Conservation (phyloP, 2,113 vertebrate species). For the Eira barbara region DNA sequence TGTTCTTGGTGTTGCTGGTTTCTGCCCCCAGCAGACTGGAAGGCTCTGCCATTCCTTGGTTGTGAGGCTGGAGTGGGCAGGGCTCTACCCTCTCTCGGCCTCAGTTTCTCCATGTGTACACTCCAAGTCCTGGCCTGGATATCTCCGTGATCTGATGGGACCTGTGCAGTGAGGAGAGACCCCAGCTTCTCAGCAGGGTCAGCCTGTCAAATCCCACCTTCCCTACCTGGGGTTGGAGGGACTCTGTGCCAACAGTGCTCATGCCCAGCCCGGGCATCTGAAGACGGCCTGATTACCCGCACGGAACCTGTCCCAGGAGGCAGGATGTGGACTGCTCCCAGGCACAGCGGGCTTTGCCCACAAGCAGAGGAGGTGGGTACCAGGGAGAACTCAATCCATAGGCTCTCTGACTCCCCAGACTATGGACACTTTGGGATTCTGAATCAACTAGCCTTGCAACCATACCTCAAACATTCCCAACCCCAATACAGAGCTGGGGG, state of each 20-base stretch:
- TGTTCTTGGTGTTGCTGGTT: neutral
- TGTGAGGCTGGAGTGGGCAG: too few relatives aligned
- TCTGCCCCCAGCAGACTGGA: rapidly evolving
- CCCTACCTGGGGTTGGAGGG: neutral
- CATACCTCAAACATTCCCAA: too few relatives aligned
- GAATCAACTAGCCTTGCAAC: too few relatives aligned
- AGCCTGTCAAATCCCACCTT: neutral
- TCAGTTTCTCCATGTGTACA: neutral
- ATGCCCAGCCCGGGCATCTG: neutral
- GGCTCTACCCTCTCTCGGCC: neutral
- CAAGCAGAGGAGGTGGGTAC: neutral
- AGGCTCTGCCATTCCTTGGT: neutral
- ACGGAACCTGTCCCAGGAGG: neutral
- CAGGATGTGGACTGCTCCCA: too few relatives aligned
- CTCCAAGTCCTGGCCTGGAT: too few relatives aligned
- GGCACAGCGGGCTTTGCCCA: neutral
- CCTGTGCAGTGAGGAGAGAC: neutral
- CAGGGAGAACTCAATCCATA: neutral
- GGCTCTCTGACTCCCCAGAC: neutral
- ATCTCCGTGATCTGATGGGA: neutral
- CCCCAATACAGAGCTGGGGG: neutral
- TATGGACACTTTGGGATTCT: too few relatives aligned
- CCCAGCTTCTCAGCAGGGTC: neutral
- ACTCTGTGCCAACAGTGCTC: neutral
- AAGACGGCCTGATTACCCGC: neutral